phyloP scores from a whole-genome alignment of 2,113 vertebrate species.

The Capreolus pygargus region DNA sequence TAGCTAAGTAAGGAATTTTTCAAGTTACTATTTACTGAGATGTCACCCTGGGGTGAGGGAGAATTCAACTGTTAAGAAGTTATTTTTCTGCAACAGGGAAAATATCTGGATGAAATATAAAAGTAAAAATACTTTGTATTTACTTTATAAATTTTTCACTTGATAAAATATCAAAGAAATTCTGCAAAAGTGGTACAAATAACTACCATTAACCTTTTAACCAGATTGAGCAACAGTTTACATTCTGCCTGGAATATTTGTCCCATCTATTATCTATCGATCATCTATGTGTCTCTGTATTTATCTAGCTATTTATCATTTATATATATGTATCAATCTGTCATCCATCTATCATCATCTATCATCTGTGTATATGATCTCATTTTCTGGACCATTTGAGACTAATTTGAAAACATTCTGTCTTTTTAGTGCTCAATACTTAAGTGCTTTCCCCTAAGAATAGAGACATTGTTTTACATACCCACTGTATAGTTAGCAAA shows the following conservation, averaged over 20 bases:
- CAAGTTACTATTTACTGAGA: background rate
- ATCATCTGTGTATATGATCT: background rate
- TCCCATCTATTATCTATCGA: background rate
- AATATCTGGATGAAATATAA: background rate
- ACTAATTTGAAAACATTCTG: background rate
- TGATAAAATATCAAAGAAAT: background rate
- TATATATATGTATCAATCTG: background rate
- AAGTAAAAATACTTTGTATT: background rate
- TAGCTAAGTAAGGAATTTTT: background rate
- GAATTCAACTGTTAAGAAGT: background rate
- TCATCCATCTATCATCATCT: background rate
- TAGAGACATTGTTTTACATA: background rate
- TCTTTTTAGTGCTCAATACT: background rate
- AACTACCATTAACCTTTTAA: background rate
- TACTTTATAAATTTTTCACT: background rate
- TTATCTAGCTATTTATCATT: background rate
- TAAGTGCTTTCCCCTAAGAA: background rate
- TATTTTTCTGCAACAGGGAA: background rate
- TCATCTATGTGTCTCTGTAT: background rate
- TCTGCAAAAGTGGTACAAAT: background rate
- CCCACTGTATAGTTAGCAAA: background rate
- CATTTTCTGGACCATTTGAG: background rate
- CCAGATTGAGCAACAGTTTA: background rate
- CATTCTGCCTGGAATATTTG: background rate
- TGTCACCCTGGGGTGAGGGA: background rate